Evolutionary conservation across 2,797 vertebrate genomes (phyloP), one percentile per base, ranked within the genome.

Genomic region (Brotula barbata): DNA sequence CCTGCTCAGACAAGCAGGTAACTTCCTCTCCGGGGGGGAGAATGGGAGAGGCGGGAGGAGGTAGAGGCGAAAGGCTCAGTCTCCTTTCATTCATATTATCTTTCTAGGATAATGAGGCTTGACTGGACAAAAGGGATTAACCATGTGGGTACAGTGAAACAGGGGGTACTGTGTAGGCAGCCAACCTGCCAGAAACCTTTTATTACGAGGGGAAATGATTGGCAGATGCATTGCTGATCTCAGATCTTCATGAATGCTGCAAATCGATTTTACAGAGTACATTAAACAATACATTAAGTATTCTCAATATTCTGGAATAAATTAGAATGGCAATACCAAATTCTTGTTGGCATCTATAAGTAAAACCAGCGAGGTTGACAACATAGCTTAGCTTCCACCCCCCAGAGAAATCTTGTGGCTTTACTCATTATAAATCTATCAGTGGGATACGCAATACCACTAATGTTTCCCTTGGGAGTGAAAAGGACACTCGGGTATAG

Each of bases 1-100:
- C 86, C 74, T 85, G 78, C 75, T 84, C 81, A 82, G 68, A 89
- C 82, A 87, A 91, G 74, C 78, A 78, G 85, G 85, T 85, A 85
- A 89, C 84, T 89, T 91, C 84, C 84, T 85, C 80, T 33, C 25
- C 75, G 59, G 79, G 75, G 75, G 62, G 45, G 61, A 80, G 64
- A 78, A 61, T 49, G 55, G 63, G 44, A 66, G 37, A 61, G 31
- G 41, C 7, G 14, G 36, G 53, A 68, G 66, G 73, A 64, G 81
- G 72, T 79, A 65, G 50, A 68, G 53, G 72, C 70, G 78, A 67
- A 76, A 59, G 60, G 40, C 43, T 75, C 63, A 52, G 65, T 68
- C n/a, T 60, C 64, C 60, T 69, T 77, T 84, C 68, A 85, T 90
- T 89, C 75, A 81, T 85, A 78, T 84, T 63, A 77, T 72, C 80